Evolutionary conservation across 2,888 invertebrate species (phyloP).

Genomic region (Seladonia tumulorum): DNA sequence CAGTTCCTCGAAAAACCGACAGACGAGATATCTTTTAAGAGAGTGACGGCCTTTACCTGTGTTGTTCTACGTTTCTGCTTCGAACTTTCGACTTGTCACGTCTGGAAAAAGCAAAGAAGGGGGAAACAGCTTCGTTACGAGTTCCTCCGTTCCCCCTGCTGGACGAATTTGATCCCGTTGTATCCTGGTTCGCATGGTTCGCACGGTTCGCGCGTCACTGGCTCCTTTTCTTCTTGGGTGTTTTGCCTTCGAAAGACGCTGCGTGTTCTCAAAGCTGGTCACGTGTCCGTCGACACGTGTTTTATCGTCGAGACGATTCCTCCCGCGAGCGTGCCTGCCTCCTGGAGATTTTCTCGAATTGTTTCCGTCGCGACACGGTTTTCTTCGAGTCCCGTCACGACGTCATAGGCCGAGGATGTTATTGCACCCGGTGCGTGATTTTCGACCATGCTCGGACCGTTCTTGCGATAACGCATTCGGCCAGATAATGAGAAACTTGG

Average conservation of each 20-base stretch:
- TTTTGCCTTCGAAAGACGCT: constrained; percentile 14
- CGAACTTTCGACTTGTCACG: background rate
- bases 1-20: background rate
- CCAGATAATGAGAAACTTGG: background rate
- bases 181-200: constrained; percentile 63
- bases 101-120: background rate
- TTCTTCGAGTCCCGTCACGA: no score
- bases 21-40: background rate
- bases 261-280: constrained; percentile 50
- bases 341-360: constrained; percentile 16
- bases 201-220: constrained; percentile 57
- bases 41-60: background rate
- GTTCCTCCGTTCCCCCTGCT: background rate
- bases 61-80: background rate
- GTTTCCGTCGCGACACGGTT: background rate
- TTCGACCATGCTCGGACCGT: background rate
- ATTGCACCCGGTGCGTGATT: background rate
- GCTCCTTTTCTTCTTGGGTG: constrained; percentile 13
- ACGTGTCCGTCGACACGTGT: constrained; percentile 36
- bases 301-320: constrained; percentile 1
- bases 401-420: background rate
- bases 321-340: constrained; percentile 9
- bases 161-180: constrained; percentile 26
- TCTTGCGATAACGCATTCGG: background rate
- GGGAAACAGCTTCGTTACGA: background rate